Evolutionary conservation across 2,113 vertebrate species (phyloP).

Genomic region (Macquaria ambigua): DNA sequence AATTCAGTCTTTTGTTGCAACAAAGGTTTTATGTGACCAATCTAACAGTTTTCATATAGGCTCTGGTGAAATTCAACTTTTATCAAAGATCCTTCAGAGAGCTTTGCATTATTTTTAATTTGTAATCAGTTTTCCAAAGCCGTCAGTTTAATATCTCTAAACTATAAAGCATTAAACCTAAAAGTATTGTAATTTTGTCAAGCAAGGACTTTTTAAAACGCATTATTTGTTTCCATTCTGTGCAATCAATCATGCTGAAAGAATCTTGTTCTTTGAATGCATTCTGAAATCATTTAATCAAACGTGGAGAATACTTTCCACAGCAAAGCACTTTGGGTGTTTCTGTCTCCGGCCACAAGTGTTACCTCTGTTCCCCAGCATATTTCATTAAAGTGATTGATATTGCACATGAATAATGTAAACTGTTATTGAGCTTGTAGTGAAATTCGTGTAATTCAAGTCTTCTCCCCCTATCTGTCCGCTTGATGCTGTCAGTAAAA

Average conservation of each 20-base stretch:
- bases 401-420: constrained; percentile 76
- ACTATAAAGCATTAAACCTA: constrained; percentile 6
- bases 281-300: constrained; percentile 61
- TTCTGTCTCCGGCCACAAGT: constrained; percentile 48
- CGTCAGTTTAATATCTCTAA: constrained; percentile 24
- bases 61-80: neutral
- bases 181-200: constrained; percentile 38
- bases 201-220: constrained; percentile 49
- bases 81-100: neutral
- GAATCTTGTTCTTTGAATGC: constrained; percentile 21
- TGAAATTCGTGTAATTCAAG: constrained; percentile 52
- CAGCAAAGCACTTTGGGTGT: constrained; percentile 46
- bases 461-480: constrained; percentile 24
- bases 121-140: constrained; percentile 2
- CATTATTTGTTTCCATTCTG: constrained; percentile 45
- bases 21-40: neutral
- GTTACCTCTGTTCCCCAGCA: constrained; percentile 50
- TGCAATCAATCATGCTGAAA: constrained; percentile 47
- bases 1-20: neutral
- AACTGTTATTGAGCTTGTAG: constrained; percentile 60
- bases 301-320: constrained; percentile 11
- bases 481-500: constrained; percentile 48
- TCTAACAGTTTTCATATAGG: neutral
- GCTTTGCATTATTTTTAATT: constrained; percentile 17
- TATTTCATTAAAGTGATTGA: constrained; percentile 74